Percentiles rank a stretch among this genome's conserved stretches.
Conservation (phyloP, 2,797 vertebrate species). For the Paratrypauchen microcephalus region DNA sequence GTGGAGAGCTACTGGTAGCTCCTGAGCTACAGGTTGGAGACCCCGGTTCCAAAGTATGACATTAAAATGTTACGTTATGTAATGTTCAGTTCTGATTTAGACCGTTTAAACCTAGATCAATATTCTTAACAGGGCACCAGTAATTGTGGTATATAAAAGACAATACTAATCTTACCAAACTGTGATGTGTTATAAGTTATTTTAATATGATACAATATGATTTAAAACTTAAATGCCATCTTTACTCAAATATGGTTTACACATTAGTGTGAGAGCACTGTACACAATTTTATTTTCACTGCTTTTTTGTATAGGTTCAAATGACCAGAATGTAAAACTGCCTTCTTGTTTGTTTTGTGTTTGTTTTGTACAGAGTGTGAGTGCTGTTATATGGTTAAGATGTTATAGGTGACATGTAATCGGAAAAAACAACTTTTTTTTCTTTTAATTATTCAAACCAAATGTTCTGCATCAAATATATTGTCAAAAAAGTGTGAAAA, state of each 20-base stretch:
- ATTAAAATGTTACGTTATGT: too few species aligned
- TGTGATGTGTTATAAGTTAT: too few species aligned
- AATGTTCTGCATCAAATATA: not conserved
- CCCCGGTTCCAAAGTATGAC: too few species aligned
- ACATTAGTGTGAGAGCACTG: not conserved
- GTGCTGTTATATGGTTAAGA: not conserved
- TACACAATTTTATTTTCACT: not conserved
- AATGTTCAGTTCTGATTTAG: too few species aligned
- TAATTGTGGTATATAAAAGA: too few species aligned
- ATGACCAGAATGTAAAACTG: not conserved
- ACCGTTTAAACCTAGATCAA: too few species aligned
- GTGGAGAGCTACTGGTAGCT: too few species aligned
- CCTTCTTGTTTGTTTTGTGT: not conserved
- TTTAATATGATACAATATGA: not conserved
- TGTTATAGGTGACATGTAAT: not conserved
- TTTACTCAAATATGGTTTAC: too few species aligned
- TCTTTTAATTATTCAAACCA: not conserved
- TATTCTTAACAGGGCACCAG: too few species aligned
- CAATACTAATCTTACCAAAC: too few species aligned
- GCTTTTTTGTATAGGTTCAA: not conserved
- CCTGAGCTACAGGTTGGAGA: too few species aligned
- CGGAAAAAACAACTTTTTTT: not conserved
- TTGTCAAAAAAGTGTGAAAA: not conserved
- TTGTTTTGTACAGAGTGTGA: not conserved
- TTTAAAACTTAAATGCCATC: not conserved